These are phyloP conservation scores for Cheilinus undulatus DNA, from an alignment of 2,113 vertebrate genomes.

Conservation along the genomic window DNA sequence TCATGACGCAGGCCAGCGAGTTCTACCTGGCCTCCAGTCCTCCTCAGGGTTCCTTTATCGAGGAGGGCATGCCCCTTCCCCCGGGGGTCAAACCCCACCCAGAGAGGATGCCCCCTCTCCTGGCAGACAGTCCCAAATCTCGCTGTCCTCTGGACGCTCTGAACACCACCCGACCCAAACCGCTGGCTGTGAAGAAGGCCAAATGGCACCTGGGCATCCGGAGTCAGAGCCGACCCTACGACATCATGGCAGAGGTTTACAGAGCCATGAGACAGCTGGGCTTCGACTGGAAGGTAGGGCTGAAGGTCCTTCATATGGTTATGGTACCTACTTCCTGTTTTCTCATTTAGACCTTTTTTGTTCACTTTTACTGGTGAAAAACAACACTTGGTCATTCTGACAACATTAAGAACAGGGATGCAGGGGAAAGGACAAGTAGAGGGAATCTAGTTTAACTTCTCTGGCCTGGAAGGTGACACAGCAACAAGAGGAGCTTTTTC, in stretches of 20 bases:
- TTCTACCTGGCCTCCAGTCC: slow-evolving; percentile 99
- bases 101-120: slow-evolving; percentile 94
- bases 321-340: no score
- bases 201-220: slow-evolving; percentile 99
- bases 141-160: slow-evolving; percentile 95
- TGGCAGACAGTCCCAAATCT: slow-evolving; percentile 95
- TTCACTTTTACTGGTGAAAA: no score
- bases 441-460: no score
- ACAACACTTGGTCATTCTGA: no score
- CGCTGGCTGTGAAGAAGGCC: slow-evolving; percentile 95
- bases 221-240: slow-evolving; percentile 96
- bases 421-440: no score
- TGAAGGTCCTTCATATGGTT: background rate
- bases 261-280: slow-evolving; percentile 95
- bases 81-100: slow-evolving; percentile 95
- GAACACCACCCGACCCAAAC: slow-evolving; percentile 97
- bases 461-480: no score
- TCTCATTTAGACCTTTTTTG: no score
- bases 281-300: slow-evolving; percentile 96
- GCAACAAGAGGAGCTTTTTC: no score
- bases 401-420: no score
- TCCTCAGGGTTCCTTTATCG: slow-evolving; percentile 95
- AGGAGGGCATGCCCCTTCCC: slow-evolving; percentile 92
- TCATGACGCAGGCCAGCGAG: slow-evolving; percentile 99
- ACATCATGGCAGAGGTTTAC: slow-evolving; percentile 99